Evolutionary conservation across 2,888 invertebrate species (phyloP).

Genomic region (Anarsia innoxiella): DNA sequence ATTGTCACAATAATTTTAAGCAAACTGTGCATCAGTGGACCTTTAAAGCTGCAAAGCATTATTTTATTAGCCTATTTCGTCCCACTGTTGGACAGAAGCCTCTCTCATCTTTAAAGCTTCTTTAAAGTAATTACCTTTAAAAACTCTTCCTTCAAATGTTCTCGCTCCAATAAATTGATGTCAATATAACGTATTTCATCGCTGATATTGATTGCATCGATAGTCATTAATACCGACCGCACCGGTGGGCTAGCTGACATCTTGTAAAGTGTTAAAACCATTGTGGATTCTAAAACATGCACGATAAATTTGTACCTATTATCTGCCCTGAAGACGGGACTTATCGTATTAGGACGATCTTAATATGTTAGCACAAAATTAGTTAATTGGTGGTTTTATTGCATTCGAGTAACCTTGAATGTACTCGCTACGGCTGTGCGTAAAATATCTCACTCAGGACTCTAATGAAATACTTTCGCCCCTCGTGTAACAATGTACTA

Average conservation of each 20-base stretch:
- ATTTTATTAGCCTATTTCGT: too few species aligned
- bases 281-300: slow-evolving; percentile 16
- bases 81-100: too few species aligned
- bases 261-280: slow-evolving; percentile 53
- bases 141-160: slow-evolving; percentile 52
- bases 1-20: neutral
- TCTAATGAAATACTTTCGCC: neutral
- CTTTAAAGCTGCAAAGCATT: too few species aligned
- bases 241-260: slow-evolving; percentile 48
- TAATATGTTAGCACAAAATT: neutral
- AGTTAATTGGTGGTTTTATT: neutral
- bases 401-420: too few species aligned
- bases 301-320: neutral
- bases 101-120: neutral
- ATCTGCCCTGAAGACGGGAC: too few species aligned
- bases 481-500: too few species aligned
- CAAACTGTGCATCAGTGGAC: too few species aligned
- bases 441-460: neutral
- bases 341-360: neutral
- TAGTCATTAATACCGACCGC: slow-evolving; percentile 43
- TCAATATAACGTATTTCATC: slow-evolving; percentile 42
- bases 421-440: too few species aligned
- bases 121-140: slow-evolving; percentile 39
- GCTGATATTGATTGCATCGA: slow-evolving; percentile 36
- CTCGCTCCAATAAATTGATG: slow-evolving; percentile 38